Evolutionary conservation across 2,113 vertebrate species (phyloP).

Genomic region (Mustelus asterias): DNA sequence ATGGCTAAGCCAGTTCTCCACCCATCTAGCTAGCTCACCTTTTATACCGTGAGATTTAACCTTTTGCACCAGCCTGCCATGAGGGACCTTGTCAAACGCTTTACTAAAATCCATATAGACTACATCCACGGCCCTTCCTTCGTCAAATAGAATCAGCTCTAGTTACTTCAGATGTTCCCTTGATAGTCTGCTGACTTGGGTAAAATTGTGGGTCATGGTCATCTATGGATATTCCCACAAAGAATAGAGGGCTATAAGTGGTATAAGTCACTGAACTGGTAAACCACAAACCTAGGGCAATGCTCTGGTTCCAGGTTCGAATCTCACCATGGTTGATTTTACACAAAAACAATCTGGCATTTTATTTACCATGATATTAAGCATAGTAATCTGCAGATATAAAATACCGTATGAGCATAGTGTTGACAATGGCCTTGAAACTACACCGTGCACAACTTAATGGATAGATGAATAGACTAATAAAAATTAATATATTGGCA

Average conservation of each 20-base stretch:
- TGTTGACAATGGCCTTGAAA: neutral
- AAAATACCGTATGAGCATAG: neutral
- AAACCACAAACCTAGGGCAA: no score
- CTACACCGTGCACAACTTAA: neutral
- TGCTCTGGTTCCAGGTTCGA: no score
- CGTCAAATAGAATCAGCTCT: neutral
- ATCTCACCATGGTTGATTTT: no score
- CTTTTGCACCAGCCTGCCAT: no score
- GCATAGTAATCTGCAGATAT: neutral
- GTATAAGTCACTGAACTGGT: no score
- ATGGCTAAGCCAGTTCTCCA: no score
- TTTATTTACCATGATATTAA: neutral
- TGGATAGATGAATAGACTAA: neutral
- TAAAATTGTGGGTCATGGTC: neutral
- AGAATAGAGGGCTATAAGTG: neutral
- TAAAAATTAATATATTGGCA: neutral
- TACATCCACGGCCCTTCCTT: no score
- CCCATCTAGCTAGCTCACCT: no score
- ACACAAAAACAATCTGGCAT: neutral
- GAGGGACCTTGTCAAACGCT: no score
- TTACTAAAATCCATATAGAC: no score
- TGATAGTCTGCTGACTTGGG: neutral
- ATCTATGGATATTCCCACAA: neutral
- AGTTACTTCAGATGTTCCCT: neutral
- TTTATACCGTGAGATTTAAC: no score